phyloP scores from a whole-genome alignment of 2,113 vertebrate genomes.

The Scomber japonicus region DNA sequence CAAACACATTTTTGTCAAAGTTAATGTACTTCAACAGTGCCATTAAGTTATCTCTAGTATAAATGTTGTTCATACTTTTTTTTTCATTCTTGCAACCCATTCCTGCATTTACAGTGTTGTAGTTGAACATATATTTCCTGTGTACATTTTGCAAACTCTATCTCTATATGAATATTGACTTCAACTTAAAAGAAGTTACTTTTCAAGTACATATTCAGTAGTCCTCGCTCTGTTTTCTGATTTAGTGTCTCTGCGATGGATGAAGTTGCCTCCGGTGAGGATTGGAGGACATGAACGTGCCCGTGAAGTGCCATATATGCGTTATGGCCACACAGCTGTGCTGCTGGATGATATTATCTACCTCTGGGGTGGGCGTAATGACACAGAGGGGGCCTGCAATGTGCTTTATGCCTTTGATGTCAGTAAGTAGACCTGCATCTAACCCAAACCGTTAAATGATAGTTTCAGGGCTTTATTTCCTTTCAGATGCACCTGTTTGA shows the following conservation, averaged over 20 bases:
- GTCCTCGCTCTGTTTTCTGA: not conserved
- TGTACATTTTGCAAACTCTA: no score
- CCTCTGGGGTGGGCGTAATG: slow-evolving; percentile 98
- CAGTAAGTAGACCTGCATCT: slow-evolving; percentile 88
- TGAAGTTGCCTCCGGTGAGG: slow-evolving; percentile 94
- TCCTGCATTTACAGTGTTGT: no score
- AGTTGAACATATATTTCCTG: no score
- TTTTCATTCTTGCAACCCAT: no score
- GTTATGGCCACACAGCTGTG: slow-evolving; percentile 97
- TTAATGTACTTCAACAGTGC: not conserved
- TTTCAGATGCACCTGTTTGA: slow-evolving; percentile 51
- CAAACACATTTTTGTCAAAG: not conserved
- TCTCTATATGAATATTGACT: no score
- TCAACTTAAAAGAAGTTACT: no score
- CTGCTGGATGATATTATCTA: slow-evolving; percentile 95
- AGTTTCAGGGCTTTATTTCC: slow-evolving; percentile 26
- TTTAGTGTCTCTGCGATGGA: slow-evolving; percentile 96
- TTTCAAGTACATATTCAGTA: not conserved
- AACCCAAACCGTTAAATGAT: slow-evolving; percentile 1
- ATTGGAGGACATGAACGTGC: slow-evolving; percentile 87
- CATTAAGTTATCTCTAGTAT: not conserved
- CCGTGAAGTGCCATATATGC: slow-evolving; percentile 97
- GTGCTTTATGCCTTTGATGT: slow-evolving; percentile 98
- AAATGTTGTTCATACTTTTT: not conserved
- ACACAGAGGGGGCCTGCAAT: slow-evolving; percentile 98